Conservation (phyloP, 2,797 vertebrate genomes). For the Uromys caudimaculatus region DNA sequence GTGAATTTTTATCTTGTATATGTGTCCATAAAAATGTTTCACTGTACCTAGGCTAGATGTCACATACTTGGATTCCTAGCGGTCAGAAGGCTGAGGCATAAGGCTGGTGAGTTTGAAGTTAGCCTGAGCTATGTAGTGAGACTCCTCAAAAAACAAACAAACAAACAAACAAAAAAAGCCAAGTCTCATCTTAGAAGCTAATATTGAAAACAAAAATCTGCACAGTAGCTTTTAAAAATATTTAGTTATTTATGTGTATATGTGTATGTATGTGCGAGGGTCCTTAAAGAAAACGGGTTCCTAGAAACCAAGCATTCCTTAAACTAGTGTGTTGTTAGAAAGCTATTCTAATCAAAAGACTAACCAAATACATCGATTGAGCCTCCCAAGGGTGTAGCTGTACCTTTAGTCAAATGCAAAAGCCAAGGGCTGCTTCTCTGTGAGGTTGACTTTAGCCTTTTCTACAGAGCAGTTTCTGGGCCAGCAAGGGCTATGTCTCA, state of each 20-base stretch:
- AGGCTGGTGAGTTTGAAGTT: neutral
- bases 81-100: neutral
- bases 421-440: neutral
- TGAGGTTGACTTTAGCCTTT: neutral
- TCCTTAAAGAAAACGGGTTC: neutral
- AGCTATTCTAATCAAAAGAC: neutral
- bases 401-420: conserved; percentile 48
- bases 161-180: neutral
- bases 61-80: neutral
- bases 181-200: neutral
- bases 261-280: neutral
- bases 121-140: neutral
- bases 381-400: neutral
- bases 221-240: neutral
- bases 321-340: conserved; percentile 24
- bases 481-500: neutral
- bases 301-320: conserved; percentile 20
- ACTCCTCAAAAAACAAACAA: neutral
- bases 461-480: neutral
- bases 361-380: conserved; percentile 25
- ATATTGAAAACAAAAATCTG: conserved; percentile 22
- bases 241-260: neutral
- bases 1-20: conserved; percentile 42
- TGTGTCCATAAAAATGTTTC: conserved; percentile 54
- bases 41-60: neutral